Percentiles rank a stretch among this genome's conserved stretches.
Conservation (phyloP, 2,888 invertebrate genomes). For the Caprella mutica region DNA sequence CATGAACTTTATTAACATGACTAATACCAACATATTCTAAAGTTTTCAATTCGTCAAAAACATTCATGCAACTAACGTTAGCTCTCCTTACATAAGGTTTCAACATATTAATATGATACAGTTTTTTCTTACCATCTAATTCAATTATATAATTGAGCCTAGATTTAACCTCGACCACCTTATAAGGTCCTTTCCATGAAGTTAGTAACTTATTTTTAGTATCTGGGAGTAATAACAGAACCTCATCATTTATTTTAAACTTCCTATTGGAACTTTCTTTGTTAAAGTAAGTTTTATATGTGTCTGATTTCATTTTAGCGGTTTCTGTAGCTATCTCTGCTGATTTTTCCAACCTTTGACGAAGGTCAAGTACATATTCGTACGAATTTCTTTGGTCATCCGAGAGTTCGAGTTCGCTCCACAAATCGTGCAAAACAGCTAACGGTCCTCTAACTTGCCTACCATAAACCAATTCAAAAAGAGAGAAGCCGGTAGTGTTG, state of each 20-base stretch:
- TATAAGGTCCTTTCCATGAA: slow-evolving; percentile 1
- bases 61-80: no score
- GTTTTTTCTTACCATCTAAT: not conserved
- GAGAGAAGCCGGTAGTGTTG: not conserved
- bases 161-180: not conserved
- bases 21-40: no score
- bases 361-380: not conserved
- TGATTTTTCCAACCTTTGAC: not conserved
- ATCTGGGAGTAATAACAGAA: not conserved
- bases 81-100: not conserved
- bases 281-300: slow-evolving; percentile 3
- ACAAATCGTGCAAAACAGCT: not conserved
- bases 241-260: slow-evolving; percentile 1
- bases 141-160: not conserved
- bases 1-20: no score
- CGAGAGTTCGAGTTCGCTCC: not conserved
- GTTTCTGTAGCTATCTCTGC: not conserved
- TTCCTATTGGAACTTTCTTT: not conserved
- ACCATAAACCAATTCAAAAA: not conserved
- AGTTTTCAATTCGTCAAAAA: no score
- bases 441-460: not conserved
- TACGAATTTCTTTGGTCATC: not conserved
- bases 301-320: no score
- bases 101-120: not conserved
- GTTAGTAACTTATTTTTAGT: not conserved